Percentiles rank a stretch among this genome's conserved stretches.
Evolutionary conservation across 1,140 invertebrate species (phyloP).

Genomic region (Hestina assimilis): DNA sequence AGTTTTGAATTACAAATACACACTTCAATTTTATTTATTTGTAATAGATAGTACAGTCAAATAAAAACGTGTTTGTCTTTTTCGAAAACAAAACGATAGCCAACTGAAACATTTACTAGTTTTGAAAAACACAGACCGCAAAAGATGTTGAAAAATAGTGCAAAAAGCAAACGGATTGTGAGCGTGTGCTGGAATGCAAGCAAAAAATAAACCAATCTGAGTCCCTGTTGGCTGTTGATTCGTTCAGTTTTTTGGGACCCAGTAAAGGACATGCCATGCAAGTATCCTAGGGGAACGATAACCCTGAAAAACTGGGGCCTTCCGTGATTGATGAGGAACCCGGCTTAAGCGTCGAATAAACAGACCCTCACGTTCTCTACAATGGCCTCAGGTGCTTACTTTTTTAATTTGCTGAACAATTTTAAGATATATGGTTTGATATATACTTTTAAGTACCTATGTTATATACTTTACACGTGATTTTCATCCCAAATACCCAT

Average conservation of each 20-base stretch:
- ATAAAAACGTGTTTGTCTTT: too few species aligned
- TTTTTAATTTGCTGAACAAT: conserved; percentile 35
- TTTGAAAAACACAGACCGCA: conserved; percentile 26
- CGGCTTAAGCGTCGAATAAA: conserved; percentile 54
- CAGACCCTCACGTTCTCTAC: conserved; percentile 48
- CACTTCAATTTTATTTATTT: too few species aligned
- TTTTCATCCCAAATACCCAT: too few species aligned
- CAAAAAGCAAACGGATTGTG: conserved; percentile 24
- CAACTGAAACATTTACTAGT: conserved; percentile 11
- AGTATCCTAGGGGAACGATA: conserved; percentile 47
- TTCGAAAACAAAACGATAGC: neutral
- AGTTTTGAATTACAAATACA: too few species aligned
- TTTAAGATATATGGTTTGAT: conserved; percentile 5
- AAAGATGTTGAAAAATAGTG: conserved; percentile 28
- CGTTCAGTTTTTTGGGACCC: conserved; percentile 44
- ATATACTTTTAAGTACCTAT: neutral
- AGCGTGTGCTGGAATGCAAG: conserved; percentile 18
- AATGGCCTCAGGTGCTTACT: conserved; percentile 55
- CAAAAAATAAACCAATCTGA: conserved; percentile 39
- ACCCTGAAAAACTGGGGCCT: conserved; percentile 56
- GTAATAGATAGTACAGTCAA: too few species aligned
- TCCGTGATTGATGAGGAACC: conserved; percentile 64
- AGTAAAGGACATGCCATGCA: conserved; percentile 44
- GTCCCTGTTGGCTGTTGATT: conserved; percentile 39
- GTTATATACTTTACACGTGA: neutral